Evolutionary conservation across 92 coral and sea anemone genomes (phyloP), one percentile per base, ranked within the genome.

Genomic region (Paragorgia papillata): DNA sequence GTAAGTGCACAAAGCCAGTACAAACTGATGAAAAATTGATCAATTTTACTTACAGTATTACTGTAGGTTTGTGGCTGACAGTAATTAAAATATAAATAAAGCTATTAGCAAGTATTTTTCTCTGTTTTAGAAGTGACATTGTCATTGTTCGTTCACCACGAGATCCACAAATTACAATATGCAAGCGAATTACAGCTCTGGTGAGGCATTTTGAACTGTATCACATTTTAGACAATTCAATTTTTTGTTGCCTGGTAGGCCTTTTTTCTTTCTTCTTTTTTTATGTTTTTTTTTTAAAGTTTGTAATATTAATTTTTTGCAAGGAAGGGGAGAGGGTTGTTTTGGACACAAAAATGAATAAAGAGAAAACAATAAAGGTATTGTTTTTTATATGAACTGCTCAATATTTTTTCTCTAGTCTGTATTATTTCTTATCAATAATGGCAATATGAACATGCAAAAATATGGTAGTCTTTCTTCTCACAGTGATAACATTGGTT

Each of bases 141-240:
- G 93, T 92, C 33, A 87, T 94, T 43, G 90, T 79, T 0, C 87
- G 92, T n/a, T 90, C 98, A 29, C 98, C 98, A 34, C 82, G 85
- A 53, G 90, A 94, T 37, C 98, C 98, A 51, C 63, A 55, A 13
- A 59, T 76, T 33, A 81, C 88, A 44, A 73, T 90, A 46, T 94
- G 98, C 75, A 94, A 94, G 76, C 75, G 98, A 69, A 86, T 94
- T 51, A 74, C 85, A 55, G 98, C 94, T 20, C 63, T 89, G 91
- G 98, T 90, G 39, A 82, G 91, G 69, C 12, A 4, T 0, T 62
- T 25, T 7, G 8, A 30, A n/a, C n/a, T n/a, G n/a, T n/a, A n/a
- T n/a, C n/a, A n/a, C n/a, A n/a, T n/a, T n/a, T n/a, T n/a, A n/a
- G 22, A 34, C 49, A 63, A 5, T 18, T 4, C 9, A 34, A 37